A percentile compares a stretch with the other conserved stretches of the same genome.
These are phyloP conservation scores for Germaria angustata DNA, from an alignment of 2,888 invertebrate genomes.

Conservation along the genomic window DNA sequence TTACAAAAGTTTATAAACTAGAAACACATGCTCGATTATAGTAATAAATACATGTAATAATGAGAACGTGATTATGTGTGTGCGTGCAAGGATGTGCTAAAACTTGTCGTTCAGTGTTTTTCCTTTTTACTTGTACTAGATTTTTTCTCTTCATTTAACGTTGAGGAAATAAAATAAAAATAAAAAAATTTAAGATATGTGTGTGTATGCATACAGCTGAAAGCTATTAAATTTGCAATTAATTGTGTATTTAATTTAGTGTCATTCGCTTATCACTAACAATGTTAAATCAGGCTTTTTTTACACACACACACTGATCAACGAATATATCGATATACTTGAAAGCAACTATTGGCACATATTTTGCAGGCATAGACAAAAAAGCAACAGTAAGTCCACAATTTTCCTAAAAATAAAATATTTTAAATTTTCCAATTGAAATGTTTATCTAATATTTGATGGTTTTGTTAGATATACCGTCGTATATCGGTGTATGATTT, in stretches of 20 bases:
- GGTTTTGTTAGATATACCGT: neutral
- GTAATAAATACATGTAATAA: neutral
- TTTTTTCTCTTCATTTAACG: neutral
- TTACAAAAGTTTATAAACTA: slow-evolving; percentile 25
- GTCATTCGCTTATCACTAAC: slow-evolving; percentile 59
- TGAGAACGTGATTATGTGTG: neutral
- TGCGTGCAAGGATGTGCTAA: neutral
- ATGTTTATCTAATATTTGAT: neutral
- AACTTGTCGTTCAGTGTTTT: neutral
- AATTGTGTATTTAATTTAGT: slow-evolving; percentile 60
- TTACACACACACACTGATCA: neutral
- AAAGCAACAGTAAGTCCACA: neutral
- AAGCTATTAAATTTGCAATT: slow-evolving; percentile 63
- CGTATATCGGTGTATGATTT: no score
- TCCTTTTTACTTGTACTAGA: slow-evolving; percentile 2
- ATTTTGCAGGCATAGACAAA: neutral
- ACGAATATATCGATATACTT: neutral
- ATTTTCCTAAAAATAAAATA: neutral
- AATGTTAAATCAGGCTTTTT: slow-evolving; percentile 31
- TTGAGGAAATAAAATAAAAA: neutral
- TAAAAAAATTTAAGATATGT: neutral
- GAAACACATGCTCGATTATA: neutral
- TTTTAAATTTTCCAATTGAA: neutral
- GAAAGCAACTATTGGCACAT: neutral
- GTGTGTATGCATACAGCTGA: no score